Evolutionary conservation across 2,797 vertebrate genomes (phyloP), one percentile per base, ranked within the genome.

Genomic region (Coccyzus lansbergi): DNA sequence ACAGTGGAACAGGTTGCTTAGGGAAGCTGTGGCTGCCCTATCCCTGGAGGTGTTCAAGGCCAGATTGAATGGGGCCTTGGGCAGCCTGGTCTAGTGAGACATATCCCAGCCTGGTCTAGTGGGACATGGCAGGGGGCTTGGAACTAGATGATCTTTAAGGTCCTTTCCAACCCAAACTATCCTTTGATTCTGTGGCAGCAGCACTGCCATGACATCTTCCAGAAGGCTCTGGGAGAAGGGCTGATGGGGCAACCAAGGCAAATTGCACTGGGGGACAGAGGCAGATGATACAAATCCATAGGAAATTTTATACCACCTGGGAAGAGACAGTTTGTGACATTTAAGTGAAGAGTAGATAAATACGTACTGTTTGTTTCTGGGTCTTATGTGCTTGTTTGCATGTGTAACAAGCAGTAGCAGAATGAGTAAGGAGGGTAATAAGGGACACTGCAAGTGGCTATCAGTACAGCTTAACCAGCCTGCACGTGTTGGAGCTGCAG

Each of bases 401-500:
- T 21, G 16, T 56, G 36, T 89, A 74, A 80, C 19, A 68, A 63
- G 56, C 8, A 25, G 15, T 38, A 22, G 17, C 70, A 56, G 78
- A 74, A 49, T 51, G 55, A 83, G 4, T 46, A 62, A 83, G 51
- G 56, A 72, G 42, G 51, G 34, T 63, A 79, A 38, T 15, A 38
- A 44, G 53, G 12, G 36, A 33, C 80, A 70, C 26, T 77, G 56
- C 49, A 62, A 53, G 16, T 51, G 58, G 14, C 77, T 26, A 28
- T 63, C 13, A 14, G 55, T 34, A n/a, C 31, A 36, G 26, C 11
- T 29, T 40, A 31, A n/a, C 29, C n/a, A 22, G 34, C 15, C 29
- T 48, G 26, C 8, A 0, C 2, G 0, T 5, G 4, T 10, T 68
- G 34, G 55, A 69, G 80, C 8, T 55, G 26, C 44, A 26, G 19